Conservation (phyloP, 2,888 invertebrate genomes). For the Plebejus melissa region DNA sequence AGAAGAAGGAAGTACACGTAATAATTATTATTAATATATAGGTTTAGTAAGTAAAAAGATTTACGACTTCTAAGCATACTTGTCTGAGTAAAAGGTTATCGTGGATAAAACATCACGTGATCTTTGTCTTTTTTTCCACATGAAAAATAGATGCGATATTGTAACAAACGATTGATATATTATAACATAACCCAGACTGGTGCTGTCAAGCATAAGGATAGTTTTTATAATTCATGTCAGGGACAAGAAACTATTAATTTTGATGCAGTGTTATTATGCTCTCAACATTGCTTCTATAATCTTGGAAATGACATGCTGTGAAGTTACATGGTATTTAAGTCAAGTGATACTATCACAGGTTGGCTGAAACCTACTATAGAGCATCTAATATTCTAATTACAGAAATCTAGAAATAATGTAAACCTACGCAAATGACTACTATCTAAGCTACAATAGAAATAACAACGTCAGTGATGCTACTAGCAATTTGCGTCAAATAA, state of each 20-base stretch:
- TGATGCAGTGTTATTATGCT: not conserved
- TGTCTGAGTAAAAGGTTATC: no score
- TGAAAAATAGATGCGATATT: no score
- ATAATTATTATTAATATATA: no score
- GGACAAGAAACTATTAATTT: conserved; percentile 5
- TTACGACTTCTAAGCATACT: no score
- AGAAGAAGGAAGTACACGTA: no score
- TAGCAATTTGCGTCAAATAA: not conserved
- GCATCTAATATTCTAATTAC: not conserved
- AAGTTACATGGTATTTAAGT: not conserved
- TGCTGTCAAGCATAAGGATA: not conserved
- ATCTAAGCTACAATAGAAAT: not conserved
- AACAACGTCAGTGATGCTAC: not conserved
- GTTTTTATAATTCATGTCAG: not conserved
- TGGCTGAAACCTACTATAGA: not conserved
- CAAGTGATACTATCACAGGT: not conserved
- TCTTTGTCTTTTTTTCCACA: no score
- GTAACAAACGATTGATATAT: no score
- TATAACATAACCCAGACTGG: not conserved
- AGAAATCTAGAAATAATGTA: not conserved
- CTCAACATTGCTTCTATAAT: conserved; percentile 5
- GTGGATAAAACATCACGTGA: no score
- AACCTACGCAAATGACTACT: not conserved
- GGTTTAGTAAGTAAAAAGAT: no score
- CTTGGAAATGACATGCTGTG: not conserved